Evolutionary conservation across 2,888 invertebrate genomes (phyloP).

Genomic region (Rhingia campestris): DNA sequence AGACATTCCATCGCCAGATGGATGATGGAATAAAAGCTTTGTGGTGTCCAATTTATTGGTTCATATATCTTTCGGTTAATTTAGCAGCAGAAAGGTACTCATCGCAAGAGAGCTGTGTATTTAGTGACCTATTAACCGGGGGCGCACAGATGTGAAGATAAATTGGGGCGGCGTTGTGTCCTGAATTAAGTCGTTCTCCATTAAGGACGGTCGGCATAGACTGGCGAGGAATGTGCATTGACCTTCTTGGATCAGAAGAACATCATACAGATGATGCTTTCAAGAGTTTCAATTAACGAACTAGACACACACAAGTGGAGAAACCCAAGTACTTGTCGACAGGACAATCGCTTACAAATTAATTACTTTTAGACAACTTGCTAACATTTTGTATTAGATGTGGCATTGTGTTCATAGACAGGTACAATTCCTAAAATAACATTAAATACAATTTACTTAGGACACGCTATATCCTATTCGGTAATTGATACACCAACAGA

Average conservation of each 20-base stretch:
- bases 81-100: conserved; percentile 41
- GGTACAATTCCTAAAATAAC: conserved; percentile 50
- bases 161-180: neutral
- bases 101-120: conserved; percentile 22
- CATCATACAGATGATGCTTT: neutral
- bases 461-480: conserved; percentile 51
- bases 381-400: neutral
- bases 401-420: neutral
- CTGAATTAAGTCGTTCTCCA: conserved; percentile 19
- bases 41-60: conserved; percentile 57
- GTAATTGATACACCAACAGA: conserved; percentile 59
- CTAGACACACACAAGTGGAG: neutral
- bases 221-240: too few relatives aligned
- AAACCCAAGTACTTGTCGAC: conserved; percentile 17
- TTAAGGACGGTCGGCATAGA: neutral
- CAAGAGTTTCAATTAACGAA: neutral
- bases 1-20: conserved; percentile 2
- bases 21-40: conserved; percentile 29
- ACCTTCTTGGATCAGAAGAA: too few relatives aligned
- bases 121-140: conserved; percentile 55
- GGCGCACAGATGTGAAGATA: conserved; percentile 3
- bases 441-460: conserved; percentile 65
- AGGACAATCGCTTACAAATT: conserved; percentile 55
- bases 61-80: conserved; percentile 64
- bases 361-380: conserved; percentile 59